Base-by-base conservation (phyloP, 2,797 vertebrate genomes). In the Lates japonicus region DNA sequence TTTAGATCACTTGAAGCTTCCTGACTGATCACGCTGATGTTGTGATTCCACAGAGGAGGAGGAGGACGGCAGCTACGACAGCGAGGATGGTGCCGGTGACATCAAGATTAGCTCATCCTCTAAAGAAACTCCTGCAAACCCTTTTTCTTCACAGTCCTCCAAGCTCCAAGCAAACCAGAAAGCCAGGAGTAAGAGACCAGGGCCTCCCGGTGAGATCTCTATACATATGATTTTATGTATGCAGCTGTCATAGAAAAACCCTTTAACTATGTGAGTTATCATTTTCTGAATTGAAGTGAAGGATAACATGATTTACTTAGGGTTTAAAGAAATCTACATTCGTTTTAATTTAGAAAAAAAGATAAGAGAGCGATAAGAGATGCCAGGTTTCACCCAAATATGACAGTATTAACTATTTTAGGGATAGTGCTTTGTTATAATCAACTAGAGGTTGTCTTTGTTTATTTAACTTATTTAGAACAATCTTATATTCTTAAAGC, bases 81-180 rank as follows among this genome's bases (percentile, higher is more conserved):
- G 96, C 0, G 97, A 97, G 64, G 96, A 97, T 0, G 94, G 92
- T 61, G 87, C 90, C 31, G 87, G 92, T 72, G 95, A 96, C 8
- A 89, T 95, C 87, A 85, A 92, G 87, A 90, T 86, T 44, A 85
- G 87, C 81, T 58, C 94, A 49, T 90, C 90, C 14, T 93, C 92
- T 70, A 96, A 94, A 90, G 96, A 96, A 42, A 80, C 92, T 0
- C 90, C 93, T 65, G 90, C 94, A 79, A 85, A 93, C 0, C 11
- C 96, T 22, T 97, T 96, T 3, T 95, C 95, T 0, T 96, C 95
- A 35, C 96, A 96, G 0, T 94, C 96, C 84, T 95, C 97, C 63
- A 97, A 96, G 88, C 96, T 97, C 90, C 96, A 97, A 78, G 94
- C 95, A 84, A 96, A 96, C 66, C 97, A 97, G 88, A 98, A 97